These are phyloP conservation scores for Catagonus wagneri DNA, from an alignment of 2,113 vertebrate genomes.

Conservation along the genomic window DNA sequence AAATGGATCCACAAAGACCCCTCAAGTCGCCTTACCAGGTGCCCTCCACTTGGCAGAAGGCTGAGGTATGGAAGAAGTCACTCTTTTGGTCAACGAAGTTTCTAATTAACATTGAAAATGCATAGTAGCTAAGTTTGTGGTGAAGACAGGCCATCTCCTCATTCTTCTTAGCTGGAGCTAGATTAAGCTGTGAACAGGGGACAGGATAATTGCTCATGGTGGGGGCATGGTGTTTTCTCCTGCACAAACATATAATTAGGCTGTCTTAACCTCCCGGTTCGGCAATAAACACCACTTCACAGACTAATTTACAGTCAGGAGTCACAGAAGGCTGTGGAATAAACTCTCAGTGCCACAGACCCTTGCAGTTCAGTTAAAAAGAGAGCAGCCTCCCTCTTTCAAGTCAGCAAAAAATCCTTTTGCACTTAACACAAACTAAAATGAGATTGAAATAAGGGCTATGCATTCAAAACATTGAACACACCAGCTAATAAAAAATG, in stretches of 20 bases:
- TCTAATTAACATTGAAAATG: constrained; percentile 81
- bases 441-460: constrained; percentile 85
- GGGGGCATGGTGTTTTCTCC: constrained; percentile 87
- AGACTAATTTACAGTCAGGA: constrained; percentile 90
- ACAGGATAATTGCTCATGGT: constrained; percentile 88
- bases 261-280: constrained; percentile 89
- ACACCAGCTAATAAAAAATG: constrained; percentile 88
- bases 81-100: constrained; percentile 59
- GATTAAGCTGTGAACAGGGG: constrained; percentile 84
- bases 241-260: constrained; percentile 90
- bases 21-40: constrained; percentile 60
- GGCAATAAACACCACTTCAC: constrained; percentile 91
- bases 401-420: constrained; percentile 88
- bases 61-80: constrained; percentile 63
- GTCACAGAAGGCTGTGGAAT: constrained; percentile 84
- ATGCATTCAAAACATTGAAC: constrained; percentile 86
- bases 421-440: constrained; percentile 84
- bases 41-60: constrained; percentile 44
- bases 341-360: constrained; percentile 76
- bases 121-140: constrained; percentile 81
- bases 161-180: constrained; percentile 83
- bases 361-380: constrained; percentile 83
- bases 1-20: constrained; percentile 71
- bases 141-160: constrained; percentile 88
- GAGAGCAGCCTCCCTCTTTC: constrained; percentile 86